phyloP scores from a whole-genome alignment of 2,113 vertebrate species.

The Octodon degus region DNA sequence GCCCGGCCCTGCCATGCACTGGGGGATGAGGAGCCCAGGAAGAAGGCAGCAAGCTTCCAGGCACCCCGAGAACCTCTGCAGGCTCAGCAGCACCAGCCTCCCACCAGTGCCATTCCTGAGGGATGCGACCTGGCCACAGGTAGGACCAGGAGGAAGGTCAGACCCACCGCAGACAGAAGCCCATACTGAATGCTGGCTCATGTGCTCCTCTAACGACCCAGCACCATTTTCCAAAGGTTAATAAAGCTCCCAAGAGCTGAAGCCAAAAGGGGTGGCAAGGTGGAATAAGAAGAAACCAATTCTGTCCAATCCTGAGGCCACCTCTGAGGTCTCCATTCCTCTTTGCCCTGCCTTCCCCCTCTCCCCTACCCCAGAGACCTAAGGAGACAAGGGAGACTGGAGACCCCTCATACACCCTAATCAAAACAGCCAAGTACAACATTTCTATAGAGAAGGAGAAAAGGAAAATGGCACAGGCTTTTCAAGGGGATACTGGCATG shows the following conservation, averaged over 20 bases:
- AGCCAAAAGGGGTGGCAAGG: background rate
- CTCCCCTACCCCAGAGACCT: background rate
- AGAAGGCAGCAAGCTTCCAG: background rate
- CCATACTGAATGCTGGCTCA: background rate
- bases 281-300: background rate
- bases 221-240: background rate
- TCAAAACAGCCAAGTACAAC: background rate
- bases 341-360: background rate
- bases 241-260: background rate
- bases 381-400: background rate
- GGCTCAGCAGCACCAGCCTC: background rate
- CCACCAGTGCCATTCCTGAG: background rate
- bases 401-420: background rate
- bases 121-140: background rate
- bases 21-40: rapidly evolving
- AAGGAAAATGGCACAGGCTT: background rate
- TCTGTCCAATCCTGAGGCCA: background rate
- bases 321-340: background rate
- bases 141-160: background rate
- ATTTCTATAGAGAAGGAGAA: background rate
- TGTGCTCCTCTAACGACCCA: background rate
- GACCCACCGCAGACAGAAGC: background rate
- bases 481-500: background rate
- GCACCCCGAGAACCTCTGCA: background rate
- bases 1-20: rapidly evolving